Conservation (phyloP, 1,140 invertebrate genomes). For the Drosophila sucinea region DNA sequence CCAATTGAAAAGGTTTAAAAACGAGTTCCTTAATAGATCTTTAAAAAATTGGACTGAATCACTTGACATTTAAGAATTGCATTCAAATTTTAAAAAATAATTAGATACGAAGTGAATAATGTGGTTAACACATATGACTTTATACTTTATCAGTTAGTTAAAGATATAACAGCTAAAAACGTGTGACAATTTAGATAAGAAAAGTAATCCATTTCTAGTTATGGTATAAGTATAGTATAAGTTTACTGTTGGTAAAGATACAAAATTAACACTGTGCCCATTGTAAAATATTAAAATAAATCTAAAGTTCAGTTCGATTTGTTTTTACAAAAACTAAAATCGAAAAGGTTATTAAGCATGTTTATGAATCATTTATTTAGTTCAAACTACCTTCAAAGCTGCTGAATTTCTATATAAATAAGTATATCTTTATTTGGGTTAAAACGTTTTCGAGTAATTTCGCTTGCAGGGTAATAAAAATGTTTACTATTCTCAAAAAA, state of each 20-base stretch:
- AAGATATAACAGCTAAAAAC: neutral
- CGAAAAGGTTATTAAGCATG: no score
- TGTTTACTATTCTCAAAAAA: neutral
- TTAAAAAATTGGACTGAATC: neutral
- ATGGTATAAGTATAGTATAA: no score
- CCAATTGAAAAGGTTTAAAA: no score
- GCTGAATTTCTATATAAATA: no score
- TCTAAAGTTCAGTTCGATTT: no score
- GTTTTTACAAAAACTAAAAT: no score
- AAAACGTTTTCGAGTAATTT: neutral
- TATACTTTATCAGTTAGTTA: neutral
- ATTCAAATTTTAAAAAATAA: neutral
- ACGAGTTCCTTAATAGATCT: neutral
- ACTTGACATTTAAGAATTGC: neutral
- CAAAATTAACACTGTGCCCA: no score
- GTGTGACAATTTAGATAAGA: neutral
- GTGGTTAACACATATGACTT: neutral
- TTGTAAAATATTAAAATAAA: no score
- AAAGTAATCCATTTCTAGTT: neutral
- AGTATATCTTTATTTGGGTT: neutral
- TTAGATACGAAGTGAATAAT: neutral
- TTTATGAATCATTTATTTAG: no score
- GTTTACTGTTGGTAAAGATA: no score
- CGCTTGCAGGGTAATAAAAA: conserved; percentile 1
- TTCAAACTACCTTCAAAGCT: no score